Conservation (phyloP, 2,888 invertebrate species). For the Polyommatus icarus region DNA sequence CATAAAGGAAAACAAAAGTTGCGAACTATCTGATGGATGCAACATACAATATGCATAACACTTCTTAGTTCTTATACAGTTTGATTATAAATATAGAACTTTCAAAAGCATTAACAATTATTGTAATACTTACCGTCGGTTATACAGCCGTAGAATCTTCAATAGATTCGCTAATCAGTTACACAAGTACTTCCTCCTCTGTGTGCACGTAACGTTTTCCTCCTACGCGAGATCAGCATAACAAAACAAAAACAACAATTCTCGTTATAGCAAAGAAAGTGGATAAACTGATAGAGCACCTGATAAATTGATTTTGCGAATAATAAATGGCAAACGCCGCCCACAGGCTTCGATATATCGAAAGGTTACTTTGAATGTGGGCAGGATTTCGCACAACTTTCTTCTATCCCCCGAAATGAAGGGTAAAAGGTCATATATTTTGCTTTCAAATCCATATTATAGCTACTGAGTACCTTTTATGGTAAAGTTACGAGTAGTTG, state of each 20-base stretch:
- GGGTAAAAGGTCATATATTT: neutral
- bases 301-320: conserved; percentile 13
- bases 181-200: neutral
- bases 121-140: neutral
- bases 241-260: neutral
- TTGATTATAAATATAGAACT: neutral
- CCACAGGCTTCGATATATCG: neutral
- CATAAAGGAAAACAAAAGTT: no score
- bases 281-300: conserved; percentile 15
- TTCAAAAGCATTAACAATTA: neutral
- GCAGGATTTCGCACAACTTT: neutral
- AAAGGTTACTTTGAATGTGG: conserved; percentile 20
- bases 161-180: neutral
- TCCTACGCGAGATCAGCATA: conserved; percentile 2
- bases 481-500: neutral
- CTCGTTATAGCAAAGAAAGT: conserved; percentile 23
- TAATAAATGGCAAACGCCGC: conserved; percentile 19
- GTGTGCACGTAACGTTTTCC: neutral
- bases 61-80: neutral
- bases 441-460: neutral
- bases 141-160: neutral
- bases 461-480: neutral
- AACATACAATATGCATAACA: neutral
- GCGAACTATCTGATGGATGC: no score
- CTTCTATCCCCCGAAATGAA: neutral